These are phyloP conservation scores for Hydrozoanthus tunicans DNA, from an alignment of 64 coral and sea anemone species.

Conservation along the genomic window DNA sequence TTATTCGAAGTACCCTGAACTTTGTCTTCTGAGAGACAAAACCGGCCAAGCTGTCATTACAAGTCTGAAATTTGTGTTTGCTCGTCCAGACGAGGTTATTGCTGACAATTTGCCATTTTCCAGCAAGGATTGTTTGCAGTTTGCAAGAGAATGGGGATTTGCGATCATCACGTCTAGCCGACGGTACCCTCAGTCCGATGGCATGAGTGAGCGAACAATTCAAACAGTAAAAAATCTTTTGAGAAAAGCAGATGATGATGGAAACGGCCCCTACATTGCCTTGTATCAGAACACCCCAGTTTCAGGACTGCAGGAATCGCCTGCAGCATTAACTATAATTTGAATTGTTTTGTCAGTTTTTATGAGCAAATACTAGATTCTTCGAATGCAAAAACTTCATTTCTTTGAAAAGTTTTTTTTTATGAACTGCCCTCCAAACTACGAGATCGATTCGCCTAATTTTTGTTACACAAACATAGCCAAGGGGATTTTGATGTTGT, in stretches of 20 bases:
- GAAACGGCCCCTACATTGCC: background rate
- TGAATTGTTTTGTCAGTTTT: too few relatives aligned
- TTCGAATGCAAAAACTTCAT: too few relatives aligned
- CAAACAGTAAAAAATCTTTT: slow-evolving; percentile 15
- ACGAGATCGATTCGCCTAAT: too few relatives aligned
- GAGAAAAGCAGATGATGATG: background rate
- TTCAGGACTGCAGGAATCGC: background rate
- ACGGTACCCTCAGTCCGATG: background rate
- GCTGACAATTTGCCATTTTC: background rate
- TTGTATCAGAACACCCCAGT: slow-evolving; percentile 2
- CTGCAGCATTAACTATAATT: background rate
- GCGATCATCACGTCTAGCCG: background rate
- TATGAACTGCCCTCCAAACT: too few relatives aligned
- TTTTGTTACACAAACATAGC: too few relatives aligned
- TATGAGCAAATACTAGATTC: too few relatives aligned
- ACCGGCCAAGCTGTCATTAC: background rate
- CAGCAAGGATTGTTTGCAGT: background rate
- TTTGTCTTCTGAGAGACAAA: background rate
- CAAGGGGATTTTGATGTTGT: too few relatives aligned
- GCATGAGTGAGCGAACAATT: slow-evolving; percentile 31
- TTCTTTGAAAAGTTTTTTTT: too few relatives aligned
- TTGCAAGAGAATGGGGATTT: slow-evolving; percentile 18
- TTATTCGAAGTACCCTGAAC: slow-evolving; percentile 31
- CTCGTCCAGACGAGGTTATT: background rate
- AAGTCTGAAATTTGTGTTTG: background rate